Evolutionary conservation across 2,888 invertebrate species (phyloP).

Genomic region (Parnassius orleans): DNA sequence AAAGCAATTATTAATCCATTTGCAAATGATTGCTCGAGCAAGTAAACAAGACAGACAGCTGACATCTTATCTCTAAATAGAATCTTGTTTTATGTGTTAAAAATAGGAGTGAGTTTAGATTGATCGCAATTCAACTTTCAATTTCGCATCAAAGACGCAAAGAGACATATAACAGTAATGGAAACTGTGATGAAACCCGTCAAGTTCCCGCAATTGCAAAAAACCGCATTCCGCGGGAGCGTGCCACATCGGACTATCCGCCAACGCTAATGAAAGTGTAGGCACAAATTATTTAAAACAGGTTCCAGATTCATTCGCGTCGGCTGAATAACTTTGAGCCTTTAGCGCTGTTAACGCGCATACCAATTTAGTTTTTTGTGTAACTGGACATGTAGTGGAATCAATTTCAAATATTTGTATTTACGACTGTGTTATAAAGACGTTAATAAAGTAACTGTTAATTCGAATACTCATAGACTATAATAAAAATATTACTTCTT

Average conservation of each 20-base stretch:
- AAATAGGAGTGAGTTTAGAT: slow-evolving; percentile 16
- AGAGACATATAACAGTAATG: slow-evolving; percentile 38
- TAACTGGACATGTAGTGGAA: slow-evolving; percentile 1
- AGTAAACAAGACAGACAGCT: slow-evolving; percentile 13
- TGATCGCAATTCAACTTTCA: slow-evolving; percentile 41
- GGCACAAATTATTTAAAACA: slow-evolving; percentile 35
- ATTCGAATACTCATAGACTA: background rate
- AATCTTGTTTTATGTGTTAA: slow-evolving; percentile 14
- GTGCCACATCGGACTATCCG: slow-evolving; percentile 39
- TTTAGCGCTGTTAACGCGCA: slow-evolving; percentile 24
- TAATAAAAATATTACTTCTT: background rate
- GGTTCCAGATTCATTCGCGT: slow-evolving; percentile 33
- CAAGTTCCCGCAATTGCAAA: slow-evolving; percentile 46
- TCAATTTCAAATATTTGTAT: background rate
- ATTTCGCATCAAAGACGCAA: slow-evolving; percentile 38
- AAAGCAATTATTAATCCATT: slow-evolving; percentile 25
- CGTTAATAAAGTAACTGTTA: slow-evolving; percentile 5
- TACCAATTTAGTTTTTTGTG: slow-evolving; percentile 10
- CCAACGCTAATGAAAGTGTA: slow-evolving; percentile 59
- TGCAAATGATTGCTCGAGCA: slow-evolving; percentile 4
- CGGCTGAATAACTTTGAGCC: slow-evolving; percentile 28
- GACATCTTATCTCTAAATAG: slow-evolving; percentile 2
- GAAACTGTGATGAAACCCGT: slow-evolving; percentile 46
- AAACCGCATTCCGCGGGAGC: slow-evolving; percentile 53
- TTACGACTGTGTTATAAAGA: slow-evolving; percentile 2